Evolutionary conservation across 2,888 invertebrate species (phyloP).

Genomic region (Mesoligia furuncula): DNA sequence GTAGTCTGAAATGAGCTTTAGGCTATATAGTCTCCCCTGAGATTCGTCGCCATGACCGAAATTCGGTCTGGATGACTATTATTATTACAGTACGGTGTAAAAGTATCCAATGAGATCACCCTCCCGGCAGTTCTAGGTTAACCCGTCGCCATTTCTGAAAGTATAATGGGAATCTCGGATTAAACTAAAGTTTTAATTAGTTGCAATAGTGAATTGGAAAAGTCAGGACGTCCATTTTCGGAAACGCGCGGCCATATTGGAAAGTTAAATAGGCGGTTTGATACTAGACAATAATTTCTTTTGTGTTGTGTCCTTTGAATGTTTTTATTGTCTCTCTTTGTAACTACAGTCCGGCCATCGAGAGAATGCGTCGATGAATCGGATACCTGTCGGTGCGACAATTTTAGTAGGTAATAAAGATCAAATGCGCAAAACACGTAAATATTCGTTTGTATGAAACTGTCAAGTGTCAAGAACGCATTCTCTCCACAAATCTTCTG

Average conservation of each 20-base stretch:
- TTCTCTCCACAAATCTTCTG: background rate
- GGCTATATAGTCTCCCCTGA: background rate
- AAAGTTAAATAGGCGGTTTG: constrained; percentile 76
- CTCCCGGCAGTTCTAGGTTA: constrained; percentile 75
- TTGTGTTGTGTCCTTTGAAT: constrained; percentile 3
- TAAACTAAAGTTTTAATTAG: constrained; percentile 89
- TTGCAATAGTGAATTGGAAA: constrained; percentile 87
- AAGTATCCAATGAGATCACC: constrained; percentile 66
- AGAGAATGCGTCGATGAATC: background rate
- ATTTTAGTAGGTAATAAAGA: background rate
- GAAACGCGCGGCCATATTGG: constrained; percentile 76
- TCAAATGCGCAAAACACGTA: background rate
- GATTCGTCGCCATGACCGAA: background rate
- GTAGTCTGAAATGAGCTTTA: too few relatives aligned
- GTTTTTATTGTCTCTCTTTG: background rate
- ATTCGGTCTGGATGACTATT: background rate
- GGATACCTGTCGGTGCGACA: background rate
- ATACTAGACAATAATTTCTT: constrained; percentile 46
- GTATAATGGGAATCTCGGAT: constrained; percentile 88
- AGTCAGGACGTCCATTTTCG: constrained; percentile 76
- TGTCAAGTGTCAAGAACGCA: background rate
- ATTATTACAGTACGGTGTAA: constrained; percentile 68
- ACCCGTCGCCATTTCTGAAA: constrained; percentile 84
- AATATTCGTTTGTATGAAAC: background rate
- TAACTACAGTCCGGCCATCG: background rate